phyloP scores from a whole-genome alignment of 2,888 invertebrate genomes.

The Andrena chrysosceles region DNA sequence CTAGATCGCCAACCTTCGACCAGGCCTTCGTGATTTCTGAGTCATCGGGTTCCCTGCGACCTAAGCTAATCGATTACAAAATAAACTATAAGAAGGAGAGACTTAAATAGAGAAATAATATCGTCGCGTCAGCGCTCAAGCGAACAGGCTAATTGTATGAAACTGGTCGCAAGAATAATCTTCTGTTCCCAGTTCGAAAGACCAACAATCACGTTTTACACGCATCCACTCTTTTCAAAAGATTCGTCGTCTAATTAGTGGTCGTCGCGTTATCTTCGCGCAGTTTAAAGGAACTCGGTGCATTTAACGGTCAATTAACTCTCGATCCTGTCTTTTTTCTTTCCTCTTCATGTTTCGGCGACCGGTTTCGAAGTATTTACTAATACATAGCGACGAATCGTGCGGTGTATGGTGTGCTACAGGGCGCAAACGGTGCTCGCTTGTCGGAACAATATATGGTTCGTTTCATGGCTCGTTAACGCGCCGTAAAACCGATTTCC shows the following conservation, averaged over 20 bases:
- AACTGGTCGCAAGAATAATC: no score
- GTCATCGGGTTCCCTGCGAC: background rate
- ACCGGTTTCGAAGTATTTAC: constrained; percentile 29
- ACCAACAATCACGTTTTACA: no score
- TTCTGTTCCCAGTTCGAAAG: no score
- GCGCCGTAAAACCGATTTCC: constrained; percentile 55
- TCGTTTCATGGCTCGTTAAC: constrained; percentile 77
- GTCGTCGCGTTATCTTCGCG: constrained; percentile 44
- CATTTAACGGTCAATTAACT: constrained; percentile 74
- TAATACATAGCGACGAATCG: background rate
- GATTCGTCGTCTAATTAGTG: constrained; percentile 16
- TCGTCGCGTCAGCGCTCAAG: no score
- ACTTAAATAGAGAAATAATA: no score
- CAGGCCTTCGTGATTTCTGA: background rate
- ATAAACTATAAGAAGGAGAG: no score
- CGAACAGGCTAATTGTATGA: no score
- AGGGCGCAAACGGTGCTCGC: constrained; percentile 7
- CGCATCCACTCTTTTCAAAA: no score
- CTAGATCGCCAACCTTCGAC: constrained; percentile 44
- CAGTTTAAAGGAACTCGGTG: constrained; percentile 30
- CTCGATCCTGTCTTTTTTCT: constrained; percentile 18
- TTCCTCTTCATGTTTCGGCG: constrained; percentile 28
- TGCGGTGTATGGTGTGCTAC: background rate
- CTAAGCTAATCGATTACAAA: background rate
- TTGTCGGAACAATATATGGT: constrained; percentile 64